These are phyloP conservation scores for Paramisgurnus dabryanus DNA, from an alignment of 2,113 vertebrate species.

Conservation along the genomic window DNA sequence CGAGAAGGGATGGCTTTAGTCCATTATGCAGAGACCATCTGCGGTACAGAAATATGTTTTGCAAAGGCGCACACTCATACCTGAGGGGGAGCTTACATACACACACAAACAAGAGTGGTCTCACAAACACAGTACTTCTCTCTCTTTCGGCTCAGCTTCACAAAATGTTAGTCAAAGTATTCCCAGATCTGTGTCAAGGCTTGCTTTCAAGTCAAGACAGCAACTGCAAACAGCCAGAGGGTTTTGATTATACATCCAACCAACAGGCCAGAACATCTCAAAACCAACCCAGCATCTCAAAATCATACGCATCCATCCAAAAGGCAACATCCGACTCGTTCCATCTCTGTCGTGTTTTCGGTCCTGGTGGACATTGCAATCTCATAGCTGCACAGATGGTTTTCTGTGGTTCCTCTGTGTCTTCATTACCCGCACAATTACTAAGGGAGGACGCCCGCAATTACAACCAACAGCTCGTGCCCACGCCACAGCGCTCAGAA, in stretches of 20 bases:
- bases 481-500: slow-evolving; percentile 55
- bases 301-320: neutral
- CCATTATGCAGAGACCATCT: slow-evolving; percentile 42
- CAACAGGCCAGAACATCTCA: neutral
- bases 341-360: slow-evolving; percentile 32
- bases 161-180: slow-evolving; percentile 24
- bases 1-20: slow-evolving; percentile 22
- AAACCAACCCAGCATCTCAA: slow-evolving; percentile 2
- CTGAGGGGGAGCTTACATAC: slow-evolving; percentile 31
- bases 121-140: slow-evolving; percentile 23
- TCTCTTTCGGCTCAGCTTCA: slow-evolving; percentile 36
- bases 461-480: slow-evolving; percentile 69
- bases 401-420: slow-evolving; percentile 72
- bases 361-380: slow-evolving; percentile 59
- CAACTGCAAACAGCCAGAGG: slow-evolving; percentile 25
- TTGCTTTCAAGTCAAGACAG: slow-evolving; percentile 27
- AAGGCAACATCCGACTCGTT: slow-evolving; percentile 13
- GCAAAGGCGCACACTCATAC: slow-evolving; percentile 24
- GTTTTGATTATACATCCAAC: slow-evolving; percentile 26
- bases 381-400: slow-evolving; percentile 72
- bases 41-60: slow-evolving; percentile 19
- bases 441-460: slow-evolving; percentile 73
- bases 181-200: slow-evolving; percentile 30
- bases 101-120: slow-evolving; percentile 7
- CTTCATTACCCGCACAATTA: slow-evolving; percentile 78